phyloP scores from a whole-genome alignment of 2,113 vertebrate genomes.

The Aix galericulata region DNA sequence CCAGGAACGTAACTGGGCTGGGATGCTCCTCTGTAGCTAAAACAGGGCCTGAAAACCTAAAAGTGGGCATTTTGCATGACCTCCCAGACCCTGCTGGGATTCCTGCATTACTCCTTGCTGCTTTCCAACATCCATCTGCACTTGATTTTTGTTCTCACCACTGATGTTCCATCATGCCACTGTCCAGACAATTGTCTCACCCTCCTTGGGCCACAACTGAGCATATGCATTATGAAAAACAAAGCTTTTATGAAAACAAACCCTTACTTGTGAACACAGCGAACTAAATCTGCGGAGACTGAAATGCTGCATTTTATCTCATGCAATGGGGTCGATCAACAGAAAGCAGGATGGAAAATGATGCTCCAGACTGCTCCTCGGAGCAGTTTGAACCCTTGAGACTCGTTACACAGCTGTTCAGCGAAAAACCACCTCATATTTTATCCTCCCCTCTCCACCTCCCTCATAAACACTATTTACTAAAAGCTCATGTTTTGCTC shows the following conservation, averaged over 20 bases:
- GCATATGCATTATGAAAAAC: neutral
- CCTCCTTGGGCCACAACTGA: neutral
- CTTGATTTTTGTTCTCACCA: neutral
- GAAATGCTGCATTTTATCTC: neutral
- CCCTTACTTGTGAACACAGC: neutral
- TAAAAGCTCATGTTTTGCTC: accelerated
- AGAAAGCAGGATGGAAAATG: neutral
- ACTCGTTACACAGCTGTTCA: neutral
- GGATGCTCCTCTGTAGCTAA: neutral
- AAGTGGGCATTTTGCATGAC: neutral
- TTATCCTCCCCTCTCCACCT: neutral
- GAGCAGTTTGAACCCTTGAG: neutral
- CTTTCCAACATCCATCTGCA: neutral
- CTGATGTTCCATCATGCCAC: neutral
- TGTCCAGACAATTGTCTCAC: neutral
- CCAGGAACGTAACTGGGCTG: neutral
- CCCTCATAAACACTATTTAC: neutral
- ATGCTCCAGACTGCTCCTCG: neutral
- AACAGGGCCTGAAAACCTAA: neutral
- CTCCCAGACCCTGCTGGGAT: neutral
- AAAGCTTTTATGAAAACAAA: neutral
- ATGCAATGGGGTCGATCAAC: neutral
- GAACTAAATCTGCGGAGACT: neutral
- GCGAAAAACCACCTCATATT: neutral
- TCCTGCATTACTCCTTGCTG: neutral